Evolutionary conservation across 2,888 invertebrate species (phyloP).

Genomic region (Agrilus mali): DNA sequence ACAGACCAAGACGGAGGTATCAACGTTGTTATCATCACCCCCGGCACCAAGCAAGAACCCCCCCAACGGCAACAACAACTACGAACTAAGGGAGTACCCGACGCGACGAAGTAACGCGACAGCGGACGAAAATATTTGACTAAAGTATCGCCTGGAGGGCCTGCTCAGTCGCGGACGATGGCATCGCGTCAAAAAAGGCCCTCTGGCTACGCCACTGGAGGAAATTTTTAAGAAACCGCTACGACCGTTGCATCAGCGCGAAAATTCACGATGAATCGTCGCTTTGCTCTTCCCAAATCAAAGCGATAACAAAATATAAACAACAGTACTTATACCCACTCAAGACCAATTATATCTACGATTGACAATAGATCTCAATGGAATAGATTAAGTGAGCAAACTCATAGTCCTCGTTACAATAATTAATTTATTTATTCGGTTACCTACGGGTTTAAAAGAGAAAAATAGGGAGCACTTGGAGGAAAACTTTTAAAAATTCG

Average conservation of each 20-base stretch:
- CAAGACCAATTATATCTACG: too few relatives aligned
- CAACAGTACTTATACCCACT: too few relatives aligned
- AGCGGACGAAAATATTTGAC: constrained; percentile 48
- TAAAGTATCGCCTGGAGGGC: constrained; percentile 64
- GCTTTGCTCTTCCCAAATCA: too few relatives aligned
- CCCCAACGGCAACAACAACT: constrained; percentile 61
- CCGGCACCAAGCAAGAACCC: constrained; percentile 41
- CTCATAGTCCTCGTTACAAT: too few relatives aligned
- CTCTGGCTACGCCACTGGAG: constrained; percentile 35
- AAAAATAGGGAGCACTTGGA: too few relatives aligned
- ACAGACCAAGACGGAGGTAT: constrained; percentile 37
- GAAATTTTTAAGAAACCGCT: constrained; percentile 34
- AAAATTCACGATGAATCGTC: too few relatives aligned
- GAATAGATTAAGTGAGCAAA: too few relatives aligned
- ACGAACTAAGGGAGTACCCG: constrained; percentile 64
- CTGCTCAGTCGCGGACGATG: constrained; percentile 45
- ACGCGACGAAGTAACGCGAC: constrained; percentile 26
- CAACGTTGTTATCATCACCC: constrained; percentile 31
- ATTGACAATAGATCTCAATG: too few relatives aligned
- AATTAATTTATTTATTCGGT: too few relatives aligned
- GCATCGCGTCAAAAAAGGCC: constrained; percentile 36
- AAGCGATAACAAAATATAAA: too few relatives aligned
- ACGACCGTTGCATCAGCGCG: constrained; percentile 8
- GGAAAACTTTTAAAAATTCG: too few relatives aligned
- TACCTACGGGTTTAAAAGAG: too few relatives aligned